These are phyloP conservation scores for Aldabrachelys gigantea DNA, from an alignment of 2,113 vertebrate genomes.

Conservation along the genomic window DNA sequence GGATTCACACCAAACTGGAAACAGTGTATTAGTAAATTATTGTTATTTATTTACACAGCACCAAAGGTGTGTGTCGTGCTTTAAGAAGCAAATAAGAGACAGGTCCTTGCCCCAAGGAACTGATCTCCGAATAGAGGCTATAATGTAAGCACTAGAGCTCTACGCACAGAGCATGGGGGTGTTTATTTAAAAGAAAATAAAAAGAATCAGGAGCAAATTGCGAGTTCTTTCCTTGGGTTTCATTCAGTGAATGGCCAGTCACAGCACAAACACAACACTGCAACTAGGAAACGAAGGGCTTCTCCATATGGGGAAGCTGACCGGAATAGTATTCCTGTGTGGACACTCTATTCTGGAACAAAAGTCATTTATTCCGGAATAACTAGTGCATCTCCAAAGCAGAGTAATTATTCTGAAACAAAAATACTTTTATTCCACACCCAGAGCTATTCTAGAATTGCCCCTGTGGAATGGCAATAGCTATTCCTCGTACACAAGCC, in stretches of 20 bases:
- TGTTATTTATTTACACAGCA: fast-evolving
- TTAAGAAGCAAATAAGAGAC: background rate
- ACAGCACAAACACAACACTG: background rate
- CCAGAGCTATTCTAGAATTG: background rate
- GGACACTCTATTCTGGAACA: background rate
- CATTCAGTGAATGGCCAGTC: background rate
- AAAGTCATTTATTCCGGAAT: background rate
- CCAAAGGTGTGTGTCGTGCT: background rate
- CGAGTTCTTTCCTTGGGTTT: background rate
- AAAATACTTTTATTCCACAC: background rate
- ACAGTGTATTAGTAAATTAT: background rate
- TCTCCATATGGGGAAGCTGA: background rate
- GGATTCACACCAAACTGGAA: background rate
- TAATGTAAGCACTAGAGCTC: background rate
- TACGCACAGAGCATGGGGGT: background rate
- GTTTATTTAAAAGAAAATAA: background rate
- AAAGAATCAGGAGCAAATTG: background rate
- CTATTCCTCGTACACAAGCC: background rate
- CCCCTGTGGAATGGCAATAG: background rate
- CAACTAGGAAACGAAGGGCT: background rate
- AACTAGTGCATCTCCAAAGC: background rate
- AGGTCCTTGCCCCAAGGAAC: background rate
- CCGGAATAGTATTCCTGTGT: fast-evolving
- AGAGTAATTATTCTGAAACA: background rate
- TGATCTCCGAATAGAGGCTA: background rate